These are phyloP conservation scores for Olivierus martensii DNA, from an alignment of 1,140 invertebrate species.

Conservation along the genomic window DNA sequence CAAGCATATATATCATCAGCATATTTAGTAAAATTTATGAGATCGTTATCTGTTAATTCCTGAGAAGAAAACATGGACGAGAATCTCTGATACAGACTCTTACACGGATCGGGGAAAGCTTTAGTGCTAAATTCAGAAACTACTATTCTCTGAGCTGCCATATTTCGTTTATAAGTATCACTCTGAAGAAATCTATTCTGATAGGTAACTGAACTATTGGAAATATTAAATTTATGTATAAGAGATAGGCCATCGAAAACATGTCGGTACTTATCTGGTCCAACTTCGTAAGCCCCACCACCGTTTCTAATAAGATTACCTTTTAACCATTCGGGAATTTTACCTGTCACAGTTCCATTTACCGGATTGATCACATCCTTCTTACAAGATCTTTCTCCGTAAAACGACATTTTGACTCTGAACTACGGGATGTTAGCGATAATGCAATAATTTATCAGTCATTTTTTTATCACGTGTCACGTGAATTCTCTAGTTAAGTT, in stretches of 20 bases:
- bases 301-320: slow-evolving; percentile 35
- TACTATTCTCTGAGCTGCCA: slow-evolving; percentile 42
- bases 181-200: slow-evolving; percentile 30
- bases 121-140: slow-evolving; percentile 67
- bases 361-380: background rate
- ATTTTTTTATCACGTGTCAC: too few relatives aligned
- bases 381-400: too few relatives aligned
- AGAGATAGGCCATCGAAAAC: slow-evolving; percentile 37
- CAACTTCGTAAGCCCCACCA: slow-evolving; percentile 31
- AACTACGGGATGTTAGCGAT: too few relatives aligned
- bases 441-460: too few relatives aligned
- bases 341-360: slow-evolving; percentile 22
- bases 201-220: slow-evolving; percentile 27
- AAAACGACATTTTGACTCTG: too few relatives aligned
- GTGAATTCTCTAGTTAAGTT: too few relatives aligned
- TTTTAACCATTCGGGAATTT: slow-evolving; percentile 31
- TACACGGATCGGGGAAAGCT: slow-evolving; percentile 39
- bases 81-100: slow-evolving; percentile 25
- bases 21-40: slow-evolving; percentile 26
- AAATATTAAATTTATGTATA: slow-evolving; percentile 32
- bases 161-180: slow-evolving; percentile 30
- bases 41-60: slow-evolving; percentile 35
- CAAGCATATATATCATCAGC: slow-evolving; percentile 33
- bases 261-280: slow-evolving; percentile 31
- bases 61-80: slow-evolving; percentile 51